Evolutionary conservation across 2,888 invertebrate genomes (phyloP).

Genomic region (Hesperia comma): DNA sequence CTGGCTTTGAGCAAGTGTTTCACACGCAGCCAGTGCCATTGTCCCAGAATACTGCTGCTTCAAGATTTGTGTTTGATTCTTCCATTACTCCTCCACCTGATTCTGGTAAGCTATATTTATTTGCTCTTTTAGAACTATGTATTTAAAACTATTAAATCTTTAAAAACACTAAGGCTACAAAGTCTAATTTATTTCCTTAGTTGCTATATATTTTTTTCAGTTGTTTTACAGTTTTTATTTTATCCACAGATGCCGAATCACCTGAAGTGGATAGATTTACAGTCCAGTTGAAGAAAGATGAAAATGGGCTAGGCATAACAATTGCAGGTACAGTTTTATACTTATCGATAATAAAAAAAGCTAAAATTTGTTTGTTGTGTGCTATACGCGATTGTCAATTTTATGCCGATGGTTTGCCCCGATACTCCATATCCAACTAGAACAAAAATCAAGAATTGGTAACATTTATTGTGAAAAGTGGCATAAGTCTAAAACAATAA

Average conservation of each 20-base stretch:
- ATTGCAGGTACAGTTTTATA: conserved; percentile 87
- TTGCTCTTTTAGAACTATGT: no score
- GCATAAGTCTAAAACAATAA: no score
- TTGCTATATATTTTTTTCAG: no score
- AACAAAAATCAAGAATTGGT: no score
- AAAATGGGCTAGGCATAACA: conserved; percentile 96
- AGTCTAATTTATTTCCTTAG: no score
- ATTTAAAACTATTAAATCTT: no score
- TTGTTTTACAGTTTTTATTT: neutral
- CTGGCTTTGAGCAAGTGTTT: conserved; percentile 91
- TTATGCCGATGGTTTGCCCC: no score
- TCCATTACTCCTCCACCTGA: conserved; percentile 74
- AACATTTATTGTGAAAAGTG: no score
- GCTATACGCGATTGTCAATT: no score
- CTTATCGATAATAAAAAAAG: neutral
- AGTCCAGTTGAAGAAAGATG: conserved; percentile 96
- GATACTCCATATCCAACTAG: no score
- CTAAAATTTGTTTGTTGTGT: no score
- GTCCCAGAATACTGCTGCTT: conserved; percentile 51
- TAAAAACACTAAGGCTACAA: no score
- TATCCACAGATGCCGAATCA: conserved; percentile 85
- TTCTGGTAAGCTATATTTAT: conserved; percentile 51
- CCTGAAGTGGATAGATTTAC: conserved; percentile 97
- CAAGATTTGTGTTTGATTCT: conserved; percentile 71
- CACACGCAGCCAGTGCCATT: conserved; percentile 79